Conservation (phyloP, 2,113 vertebrate species). For the Oreocharis arfaki region DNA sequence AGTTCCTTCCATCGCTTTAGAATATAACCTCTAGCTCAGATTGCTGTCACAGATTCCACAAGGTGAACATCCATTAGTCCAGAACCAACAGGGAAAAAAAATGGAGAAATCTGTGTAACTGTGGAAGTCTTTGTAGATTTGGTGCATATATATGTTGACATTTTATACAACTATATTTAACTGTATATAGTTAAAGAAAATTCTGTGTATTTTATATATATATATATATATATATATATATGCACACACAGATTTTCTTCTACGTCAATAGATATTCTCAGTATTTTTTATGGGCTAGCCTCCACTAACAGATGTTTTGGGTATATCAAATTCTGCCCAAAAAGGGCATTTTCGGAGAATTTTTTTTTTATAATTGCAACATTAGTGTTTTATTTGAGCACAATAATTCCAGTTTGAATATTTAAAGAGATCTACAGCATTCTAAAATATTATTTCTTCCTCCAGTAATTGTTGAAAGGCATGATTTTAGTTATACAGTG, state of each 20-base stretch:
- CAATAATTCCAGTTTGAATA: not conserved
- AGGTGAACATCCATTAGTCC: not conserved
- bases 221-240: not conserved
- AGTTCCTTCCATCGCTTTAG: not conserved
- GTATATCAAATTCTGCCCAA: not conserved
- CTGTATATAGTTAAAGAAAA: not conserved
- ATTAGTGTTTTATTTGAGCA: not conserved
- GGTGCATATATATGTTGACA: rapidly evolving
- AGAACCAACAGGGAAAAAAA: not conserved
- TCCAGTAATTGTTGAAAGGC: not conserved
- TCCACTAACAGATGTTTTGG: not conserved
- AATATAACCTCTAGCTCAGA: not conserved
- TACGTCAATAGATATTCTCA: not conserved
- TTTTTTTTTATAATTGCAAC: not conserved
- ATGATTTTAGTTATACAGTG: not conserved
- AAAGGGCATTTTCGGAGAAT: not conserved
- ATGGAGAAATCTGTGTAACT: not conserved
- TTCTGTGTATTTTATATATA: too few species aligned
- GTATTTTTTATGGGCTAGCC: not conserved
- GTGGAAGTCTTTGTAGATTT: not conserved
- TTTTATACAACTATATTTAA: not conserved
- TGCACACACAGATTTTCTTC: not conserved
- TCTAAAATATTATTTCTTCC: not conserved
- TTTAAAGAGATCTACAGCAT: not conserved
- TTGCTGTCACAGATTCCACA: not conserved